A percentile compares a stretch with the other conserved stretches of the same genome.
phyloP scores from a whole-genome alignment of 2,888 invertebrate genomes.

The Caenorhabditis sp. region DNA sequence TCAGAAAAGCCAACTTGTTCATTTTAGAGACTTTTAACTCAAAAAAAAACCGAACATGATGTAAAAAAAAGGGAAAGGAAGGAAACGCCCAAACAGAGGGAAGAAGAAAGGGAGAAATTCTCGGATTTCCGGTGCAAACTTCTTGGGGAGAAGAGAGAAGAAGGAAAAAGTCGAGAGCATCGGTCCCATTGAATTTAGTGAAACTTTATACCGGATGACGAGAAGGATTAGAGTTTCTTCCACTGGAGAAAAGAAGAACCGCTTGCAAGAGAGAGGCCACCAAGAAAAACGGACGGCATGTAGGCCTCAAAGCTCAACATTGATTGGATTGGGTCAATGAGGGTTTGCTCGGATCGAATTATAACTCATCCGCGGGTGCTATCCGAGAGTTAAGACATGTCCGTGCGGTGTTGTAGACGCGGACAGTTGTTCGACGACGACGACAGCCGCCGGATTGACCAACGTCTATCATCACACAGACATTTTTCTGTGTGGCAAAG shows the following conservation, averaged over 20 bases:
- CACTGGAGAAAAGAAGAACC: conserved; percentile 6
- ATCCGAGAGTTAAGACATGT: neutral
- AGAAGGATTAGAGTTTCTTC: conserved; percentile 40
- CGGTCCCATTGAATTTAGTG: conserved; percentile 55
- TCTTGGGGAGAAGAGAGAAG: conserved; percentile 38
- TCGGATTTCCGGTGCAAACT: conserved; percentile 55
- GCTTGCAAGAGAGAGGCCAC: neutral
- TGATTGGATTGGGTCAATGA: neutral
- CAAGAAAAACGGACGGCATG: neutral
- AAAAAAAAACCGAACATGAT: conserved; percentile 8
- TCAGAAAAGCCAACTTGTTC: neutral
- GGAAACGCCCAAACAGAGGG: neutral
- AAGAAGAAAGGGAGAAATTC: conserved; percentile 42
- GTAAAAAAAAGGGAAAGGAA: conserved; percentile 16
- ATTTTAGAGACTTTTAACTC: too few species aligned
- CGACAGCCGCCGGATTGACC: conserved; percentile 24
- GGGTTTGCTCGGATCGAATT: conserved; percentile 19
- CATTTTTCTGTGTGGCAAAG: conserved; percentile 7
- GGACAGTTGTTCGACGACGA: neutral
- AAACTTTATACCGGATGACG: conserved; percentile 58
- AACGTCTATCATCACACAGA: conserved; percentile 38
- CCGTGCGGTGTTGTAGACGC: conserved; percentile 27
- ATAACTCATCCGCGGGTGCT: neutral
- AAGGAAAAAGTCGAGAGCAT: conserved; percentile 42
- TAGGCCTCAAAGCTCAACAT: conserved; percentile 17